Conservation (phyloP, 2,113 vertebrate genomes). For the Platichthys stellatus region DNA sequence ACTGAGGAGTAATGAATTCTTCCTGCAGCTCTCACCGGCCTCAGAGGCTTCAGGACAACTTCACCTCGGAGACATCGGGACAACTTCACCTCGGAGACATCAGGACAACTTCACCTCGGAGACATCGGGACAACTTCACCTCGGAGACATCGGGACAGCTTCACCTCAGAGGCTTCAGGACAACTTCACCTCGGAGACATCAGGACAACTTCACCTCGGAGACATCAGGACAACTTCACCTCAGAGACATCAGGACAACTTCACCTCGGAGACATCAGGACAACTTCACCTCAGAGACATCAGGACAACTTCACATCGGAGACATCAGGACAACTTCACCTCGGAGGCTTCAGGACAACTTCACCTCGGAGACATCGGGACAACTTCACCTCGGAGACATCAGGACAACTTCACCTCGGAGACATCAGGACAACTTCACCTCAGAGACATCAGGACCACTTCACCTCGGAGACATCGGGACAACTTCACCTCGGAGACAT, state of each 20-base stretch:
- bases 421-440: background rate
- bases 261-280: background rate
- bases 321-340: background rate
- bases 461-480: background rate
- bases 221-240: background rate
- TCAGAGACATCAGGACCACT: background rate
- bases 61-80: background rate
- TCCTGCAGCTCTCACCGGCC: constrained; percentile 13
- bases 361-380: background rate
- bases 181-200: background rate
- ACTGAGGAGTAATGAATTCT: constrained; percentile 22
- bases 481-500: background rate
- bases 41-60: background rate
- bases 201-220: constrained; percentile 1
- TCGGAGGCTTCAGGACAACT: background rate
- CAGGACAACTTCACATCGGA: constrained; percentile 1
- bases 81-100: background rate
- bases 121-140: background rate
- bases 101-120: constrained; percentile 1
- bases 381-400: background rate
- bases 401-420: constrained; percentile 1
- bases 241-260: background rate
- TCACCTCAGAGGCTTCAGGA: background rate
- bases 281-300: background rate
- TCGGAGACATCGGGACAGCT: background rate